These are phyloP conservation scores for Lucilia sericata DNA, from an alignment of 1,140 invertebrate species.

Conservation along the genomic window DNA sequence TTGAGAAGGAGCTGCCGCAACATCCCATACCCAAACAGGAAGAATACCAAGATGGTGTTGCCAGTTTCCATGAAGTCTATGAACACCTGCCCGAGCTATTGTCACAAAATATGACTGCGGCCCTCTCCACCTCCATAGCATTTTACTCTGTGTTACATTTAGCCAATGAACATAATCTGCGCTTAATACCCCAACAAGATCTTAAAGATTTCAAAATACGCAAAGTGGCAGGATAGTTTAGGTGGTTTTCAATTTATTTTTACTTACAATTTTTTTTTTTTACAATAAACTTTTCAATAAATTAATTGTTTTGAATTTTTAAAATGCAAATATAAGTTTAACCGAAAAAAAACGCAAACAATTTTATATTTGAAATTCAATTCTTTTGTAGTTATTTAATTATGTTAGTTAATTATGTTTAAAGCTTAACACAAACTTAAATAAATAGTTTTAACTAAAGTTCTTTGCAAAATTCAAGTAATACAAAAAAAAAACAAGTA, in stretches of 20 bases:
- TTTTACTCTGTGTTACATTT: slow-evolving; percentile 82
- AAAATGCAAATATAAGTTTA: slow-evolving; percentile 6
- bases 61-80: slow-evolving; percentile 70
- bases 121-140: slow-evolving; percentile 78
- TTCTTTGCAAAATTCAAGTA: too few relatives aligned
- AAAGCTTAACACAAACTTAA: too few relatives aligned
- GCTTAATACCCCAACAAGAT: slow-evolving; percentile 59
- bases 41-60: slow-evolving; percentile 55
- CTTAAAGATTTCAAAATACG: slow-evolving; percentile 62
- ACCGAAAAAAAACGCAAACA: too few relatives aligned
- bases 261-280: not conserved
- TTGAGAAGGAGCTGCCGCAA: slow-evolving; percentile 52
- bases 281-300: not conserved
- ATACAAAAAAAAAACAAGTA: too few relatives aligned
- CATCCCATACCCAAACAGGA: slow-evolving; percentile 53
- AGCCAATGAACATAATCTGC: slow-evolving; percentile 76
- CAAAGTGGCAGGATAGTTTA: slow-evolving; percentile 52
- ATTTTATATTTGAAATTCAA: not conserved
- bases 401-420: not conserved
- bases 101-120: slow-evolving; percentile 72
- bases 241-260: slow-evolving; percentile 20
- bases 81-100: slow-evolving; percentile 71
- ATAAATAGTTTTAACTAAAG: too few relatives aligned
- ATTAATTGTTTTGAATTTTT: slow-evolving; percentile 28
- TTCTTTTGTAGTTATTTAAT: not conserved